Percentiles rank a stretch among this genome's conserved stretches.
Conservation (phyloP, 2,113 vertebrate genomes). For the Melozone crissalis region DNA sequence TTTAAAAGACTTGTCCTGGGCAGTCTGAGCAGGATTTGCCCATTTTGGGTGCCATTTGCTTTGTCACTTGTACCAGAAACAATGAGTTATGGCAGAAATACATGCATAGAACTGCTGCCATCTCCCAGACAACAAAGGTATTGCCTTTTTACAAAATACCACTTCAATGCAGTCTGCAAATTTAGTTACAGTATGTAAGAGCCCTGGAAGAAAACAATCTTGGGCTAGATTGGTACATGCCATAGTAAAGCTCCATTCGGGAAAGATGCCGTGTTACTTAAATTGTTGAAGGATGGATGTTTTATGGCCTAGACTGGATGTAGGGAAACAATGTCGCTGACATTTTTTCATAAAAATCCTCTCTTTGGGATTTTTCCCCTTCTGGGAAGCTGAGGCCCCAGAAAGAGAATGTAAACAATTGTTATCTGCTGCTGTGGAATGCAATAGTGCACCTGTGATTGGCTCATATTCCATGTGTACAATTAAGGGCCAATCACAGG, state of each 20-base stretch:
- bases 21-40: not conserved
- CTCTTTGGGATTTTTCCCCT: too few species aligned
- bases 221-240: not conserved
- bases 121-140: not conserved
- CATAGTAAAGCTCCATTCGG: not conserved
- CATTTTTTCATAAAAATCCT: too few species aligned
- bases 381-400: too few species aligned
- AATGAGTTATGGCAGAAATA: not conserved
- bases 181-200: not conserved
- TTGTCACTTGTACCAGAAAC: not conserved
- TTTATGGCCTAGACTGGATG: not conserved
- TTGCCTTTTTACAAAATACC: not conserved
- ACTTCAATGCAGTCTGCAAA: not conserved
- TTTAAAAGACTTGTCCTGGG: not conserved
- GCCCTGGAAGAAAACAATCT: not conserved
- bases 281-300: not conserved
- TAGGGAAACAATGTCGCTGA: not conserved
- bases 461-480: too few species aligned
- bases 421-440: too few species aligned
- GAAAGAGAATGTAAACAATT: too few species aligned
- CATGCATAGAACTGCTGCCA: not conserved
- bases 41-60: not conserved
- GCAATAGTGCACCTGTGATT: too few species aligned
- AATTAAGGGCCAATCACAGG: too few species aligned
- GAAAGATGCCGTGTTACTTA: not conserved